phyloP scores from a whole-genome alignment of 2,888 invertebrate species.

The Mesorhabditis sp. region DNA sequence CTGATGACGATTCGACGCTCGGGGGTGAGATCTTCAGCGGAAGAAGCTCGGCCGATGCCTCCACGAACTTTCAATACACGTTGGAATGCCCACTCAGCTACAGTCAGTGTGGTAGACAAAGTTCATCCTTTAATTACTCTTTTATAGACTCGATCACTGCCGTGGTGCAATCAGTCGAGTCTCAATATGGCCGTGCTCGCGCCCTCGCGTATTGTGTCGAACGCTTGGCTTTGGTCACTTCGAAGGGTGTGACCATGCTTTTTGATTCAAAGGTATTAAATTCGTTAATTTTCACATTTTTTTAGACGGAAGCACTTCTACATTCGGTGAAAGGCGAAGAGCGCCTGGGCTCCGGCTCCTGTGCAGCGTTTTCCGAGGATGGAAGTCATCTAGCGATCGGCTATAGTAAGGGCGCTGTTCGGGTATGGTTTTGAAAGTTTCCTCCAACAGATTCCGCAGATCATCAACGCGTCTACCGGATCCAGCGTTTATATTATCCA shows the following conservation, averaged over 20 bases:
- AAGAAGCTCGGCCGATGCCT: background rate
- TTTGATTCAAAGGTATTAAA: background rate
- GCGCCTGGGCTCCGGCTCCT: slow-evolving; percentile 26
- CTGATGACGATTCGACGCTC: slow-evolving; percentile 4
- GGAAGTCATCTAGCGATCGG: slow-evolving; percentile 33
- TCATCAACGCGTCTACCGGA: slow-evolving; percentile 23
- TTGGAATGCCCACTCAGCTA: slow-evolving; percentile 14
- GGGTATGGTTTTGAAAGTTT: slow-evolving; percentile 14
- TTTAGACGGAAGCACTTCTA: background rate
- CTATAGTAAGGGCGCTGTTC: slow-evolving; percentile 31
- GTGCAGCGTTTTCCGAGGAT: slow-evolving; percentile 33
- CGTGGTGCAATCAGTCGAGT: background rate
- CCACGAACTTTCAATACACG: slow-evolving; percentile 11
- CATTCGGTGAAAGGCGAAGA: slow-evolving; percentile 35
- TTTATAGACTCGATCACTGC: too few relatives aligned
- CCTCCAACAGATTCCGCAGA: slow-evolving; percentile 13
- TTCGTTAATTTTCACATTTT: background rate
- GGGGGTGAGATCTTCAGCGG: slow-evolving; percentile 1
- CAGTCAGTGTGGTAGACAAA: slow-evolving; percentile 9
- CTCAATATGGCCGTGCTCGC: slow-evolving; percentile 25
- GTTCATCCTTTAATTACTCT: background rate
- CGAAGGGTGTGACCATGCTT: slow-evolving; percentile 19
- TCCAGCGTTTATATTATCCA: slow-evolving; percentile 23
- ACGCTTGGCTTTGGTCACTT: slow-evolving; percentile 45
- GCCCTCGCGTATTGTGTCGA: slow-evolving; percentile 31